These are phyloP conservation scores for Neofelis nebulosa DNA, from an alignment of 2,113 vertebrate species.

Conservation along the genomic window DNA sequence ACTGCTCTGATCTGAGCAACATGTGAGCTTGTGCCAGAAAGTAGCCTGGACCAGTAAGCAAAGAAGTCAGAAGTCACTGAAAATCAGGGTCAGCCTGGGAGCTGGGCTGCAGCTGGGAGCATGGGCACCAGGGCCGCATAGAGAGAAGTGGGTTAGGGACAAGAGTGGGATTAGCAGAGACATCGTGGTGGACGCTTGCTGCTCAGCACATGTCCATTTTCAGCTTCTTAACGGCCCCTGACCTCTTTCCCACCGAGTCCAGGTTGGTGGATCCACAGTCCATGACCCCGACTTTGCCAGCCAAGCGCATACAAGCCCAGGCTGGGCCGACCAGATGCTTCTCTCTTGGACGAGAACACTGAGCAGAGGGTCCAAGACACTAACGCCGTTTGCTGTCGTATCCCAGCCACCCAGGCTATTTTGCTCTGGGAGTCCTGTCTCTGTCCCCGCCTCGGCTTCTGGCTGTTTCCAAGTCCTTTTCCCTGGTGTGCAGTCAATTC, in stretches of 20 bases:
- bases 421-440: not conserved
- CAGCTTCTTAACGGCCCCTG: not conserved
- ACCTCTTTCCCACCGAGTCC: not conserved
- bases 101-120: not conserved
- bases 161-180: not conserved
- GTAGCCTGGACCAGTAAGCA: not conserved
- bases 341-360: not conserved
- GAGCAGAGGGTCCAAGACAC: not conserved
- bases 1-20: not conserved
- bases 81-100: not conserved
- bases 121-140: not conserved
- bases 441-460: not conserved
- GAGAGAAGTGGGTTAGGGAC: not conserved
- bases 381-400: fast-evolving
- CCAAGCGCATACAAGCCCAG: fast-evolving
- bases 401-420: not conserved
- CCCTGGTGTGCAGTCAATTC: not conserved
- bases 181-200: fast-evolving
- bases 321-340: not conserved
- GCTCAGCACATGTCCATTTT: not conserved
- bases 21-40: not conserved
- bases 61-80: not conserved
- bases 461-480: not conserved
- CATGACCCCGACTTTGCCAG: not conserved
- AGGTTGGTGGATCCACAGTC: not conserved